phyloP scores from a whole-genome alignment of 2,797 vertebrate species.

The Danio jaintianensis region DNA sequence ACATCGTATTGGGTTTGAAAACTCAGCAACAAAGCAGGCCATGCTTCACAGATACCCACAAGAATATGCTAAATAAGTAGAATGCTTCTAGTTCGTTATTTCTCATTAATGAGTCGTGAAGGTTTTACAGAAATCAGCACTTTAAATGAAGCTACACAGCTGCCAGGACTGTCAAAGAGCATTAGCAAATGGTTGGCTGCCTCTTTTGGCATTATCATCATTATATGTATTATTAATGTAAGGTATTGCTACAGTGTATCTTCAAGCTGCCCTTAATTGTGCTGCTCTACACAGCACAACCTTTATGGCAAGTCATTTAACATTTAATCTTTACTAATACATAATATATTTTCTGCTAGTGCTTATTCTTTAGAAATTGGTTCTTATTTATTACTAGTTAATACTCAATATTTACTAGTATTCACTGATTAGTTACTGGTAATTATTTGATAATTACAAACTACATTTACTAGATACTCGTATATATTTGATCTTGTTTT shows the following conservation, averaged over 20 bases:
- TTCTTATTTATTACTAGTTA: too few relatives aligned
- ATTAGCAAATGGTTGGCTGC: constrained; percentile 29
- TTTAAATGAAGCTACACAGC: constrained; percentile 15
- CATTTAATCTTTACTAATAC: too few relatives aligned
- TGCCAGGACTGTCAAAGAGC: constrained; percentile 24
- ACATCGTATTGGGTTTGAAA: neutral
- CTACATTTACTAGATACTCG: too few relatives aligned
- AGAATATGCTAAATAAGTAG: constrained; percentile 24
- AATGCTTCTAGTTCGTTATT: constrained; percentile 5
- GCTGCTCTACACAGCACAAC: constrained; percentile 13
- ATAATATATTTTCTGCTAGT: too few relatives aligned
- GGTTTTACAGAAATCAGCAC: constrained; percentile 24
- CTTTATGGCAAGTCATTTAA: too few relatives aligned
- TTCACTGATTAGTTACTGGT: too few relatives aligned
- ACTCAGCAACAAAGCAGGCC: constrained; percentile 2
- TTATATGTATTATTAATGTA: constrained; percentile 25
- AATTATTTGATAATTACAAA: too few relatives aligned
- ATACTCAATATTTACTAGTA: too few relatives aligned
- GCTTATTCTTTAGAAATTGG: too few relatives aligned
- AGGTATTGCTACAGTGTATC: constrained; percentile 3
- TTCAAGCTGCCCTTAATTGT: neutral
- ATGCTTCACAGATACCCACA: neutral
- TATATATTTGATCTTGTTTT: too few relatives aligned
- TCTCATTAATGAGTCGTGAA: constrained; percentile 30
- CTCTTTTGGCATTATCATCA: constrained; percentile 32